These are phyloP conservation scores for Stomatorhinus walkeri DNA, from an alignment of 2,797 vertebrate genomes.

Conservation along the genomic window DNA sequence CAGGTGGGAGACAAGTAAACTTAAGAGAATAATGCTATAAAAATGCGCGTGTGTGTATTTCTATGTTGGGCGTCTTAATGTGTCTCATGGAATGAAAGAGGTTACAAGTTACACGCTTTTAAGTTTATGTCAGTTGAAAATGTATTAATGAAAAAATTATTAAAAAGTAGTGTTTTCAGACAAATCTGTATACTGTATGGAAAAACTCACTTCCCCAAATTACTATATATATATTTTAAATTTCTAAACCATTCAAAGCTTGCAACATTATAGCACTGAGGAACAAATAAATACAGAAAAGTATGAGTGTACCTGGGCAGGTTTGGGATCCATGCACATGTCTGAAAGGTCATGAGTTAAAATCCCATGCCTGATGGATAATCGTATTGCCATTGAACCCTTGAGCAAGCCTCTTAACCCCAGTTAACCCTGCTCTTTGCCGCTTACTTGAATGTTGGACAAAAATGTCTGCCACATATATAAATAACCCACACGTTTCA, in stretches of 20 bases:
- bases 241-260: not conserved
- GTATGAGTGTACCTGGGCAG: not conserved
- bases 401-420: not conserved
- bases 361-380: not conserved
- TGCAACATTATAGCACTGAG: not conserved
- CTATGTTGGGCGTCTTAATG: not conserved
- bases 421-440: not conserved
- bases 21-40: not conserved
- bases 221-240: not conserved
- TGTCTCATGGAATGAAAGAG: not conserved
- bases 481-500: not conserved
- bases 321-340: not conserved
- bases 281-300: not conserved
- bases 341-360: not conserved
- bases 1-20: not conserved
- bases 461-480: not conserved
- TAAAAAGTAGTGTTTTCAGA: not conserved
- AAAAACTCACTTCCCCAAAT: not conserved
- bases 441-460: not conserved
- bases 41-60: not conserved
- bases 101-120: not conserved
- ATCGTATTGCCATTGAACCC: not conserved
- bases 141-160: not conserved
- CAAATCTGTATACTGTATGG: not conserved
- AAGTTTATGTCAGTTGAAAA: not conserved